These are phyloP conservation scores for Thereuonema tuberculata DNA, from an alignment of 1,140 invertebrate species.

Conservation along the genomic window DNA sequence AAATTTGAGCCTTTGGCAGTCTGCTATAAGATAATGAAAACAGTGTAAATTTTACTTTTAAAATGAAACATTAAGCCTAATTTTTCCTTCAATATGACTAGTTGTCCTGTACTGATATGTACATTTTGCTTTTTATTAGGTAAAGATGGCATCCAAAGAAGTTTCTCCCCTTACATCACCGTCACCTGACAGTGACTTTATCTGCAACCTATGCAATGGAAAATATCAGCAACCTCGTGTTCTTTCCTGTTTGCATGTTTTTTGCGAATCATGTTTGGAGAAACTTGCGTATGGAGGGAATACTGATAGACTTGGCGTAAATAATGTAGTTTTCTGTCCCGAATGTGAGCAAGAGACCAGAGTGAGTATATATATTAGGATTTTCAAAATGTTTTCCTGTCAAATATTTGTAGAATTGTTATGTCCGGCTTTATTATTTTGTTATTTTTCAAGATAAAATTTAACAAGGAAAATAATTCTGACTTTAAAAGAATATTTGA, in stretches of 20 bases:
- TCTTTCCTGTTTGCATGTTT: conserved; percentile 80
- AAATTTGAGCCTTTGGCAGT: too few species aligned
- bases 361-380: conserved; percentile 31
- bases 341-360: conserved; percentile 68
- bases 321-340: conserved; percentile 42
- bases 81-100: too few species aligned
- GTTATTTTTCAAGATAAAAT: too few species aligned
- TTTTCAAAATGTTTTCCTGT: background rate
- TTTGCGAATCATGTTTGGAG: conserved; percentile 75
- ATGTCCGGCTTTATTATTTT: too few species aligned
- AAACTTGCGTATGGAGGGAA: conserved; percentile 48
- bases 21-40: too few species aligned
- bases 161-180: conserved; percentile 12
- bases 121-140: background rate
- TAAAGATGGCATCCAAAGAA: conserved; percentile 18
- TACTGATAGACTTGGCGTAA: conserved; percentile 29
- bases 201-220: conserved; percentile 39
- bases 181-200: conserved; percentile 20
- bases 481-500: too few species aligned
- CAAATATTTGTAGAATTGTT: too few species aligned
- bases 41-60: too few species aligned
- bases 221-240: conserved; percentile 65
- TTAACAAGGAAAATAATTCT: too few species aligned
- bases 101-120: too few species aligned
- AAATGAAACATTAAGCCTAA: too few species aligned